Evolutionary conservation across 2,888 invertebrate genomes (phyloP).

Genomic region (Bimastos eiseni): DNA sequence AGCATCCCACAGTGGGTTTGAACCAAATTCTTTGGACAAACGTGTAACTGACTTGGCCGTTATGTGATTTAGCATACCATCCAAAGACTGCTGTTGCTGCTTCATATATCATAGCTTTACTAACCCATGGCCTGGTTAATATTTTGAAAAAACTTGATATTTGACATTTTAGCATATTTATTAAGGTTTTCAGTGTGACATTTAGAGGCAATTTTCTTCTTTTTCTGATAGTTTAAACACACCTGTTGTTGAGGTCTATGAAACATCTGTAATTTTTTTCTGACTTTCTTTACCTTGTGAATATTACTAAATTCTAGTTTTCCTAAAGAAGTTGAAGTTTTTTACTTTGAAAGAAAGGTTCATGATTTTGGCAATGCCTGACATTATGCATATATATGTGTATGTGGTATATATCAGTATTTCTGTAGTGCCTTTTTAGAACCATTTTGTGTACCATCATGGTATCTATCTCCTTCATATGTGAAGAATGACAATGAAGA

Average conservation of each 20-base stretch:
- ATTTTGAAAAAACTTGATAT: neutral
- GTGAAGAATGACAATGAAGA: neutral
- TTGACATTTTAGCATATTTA: neutral
- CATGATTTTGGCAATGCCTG: neutral
- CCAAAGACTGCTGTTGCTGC: neutral
- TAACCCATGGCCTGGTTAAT: neutral
- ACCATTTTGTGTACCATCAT: neutral
- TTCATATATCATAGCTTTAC: neutral
- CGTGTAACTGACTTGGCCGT: neutral
- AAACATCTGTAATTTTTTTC: no score
- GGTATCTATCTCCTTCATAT: neutral
- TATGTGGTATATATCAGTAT: neutral
- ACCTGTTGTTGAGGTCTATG: no score
- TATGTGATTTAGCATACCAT: neutral
- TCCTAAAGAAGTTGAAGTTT: neutral
- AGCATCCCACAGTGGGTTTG: neutral
- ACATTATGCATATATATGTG: neutral
- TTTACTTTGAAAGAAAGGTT: neutral
- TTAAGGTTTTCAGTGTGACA: no score
- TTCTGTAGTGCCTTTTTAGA: neutral
- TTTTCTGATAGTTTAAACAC: no score
- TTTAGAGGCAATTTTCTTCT: no score
- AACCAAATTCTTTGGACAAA: neutral
- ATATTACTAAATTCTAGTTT: neutral
- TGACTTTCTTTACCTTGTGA: neutral